Percentiles rank a stretch among this genome's conserved stretches.
These are phyloP conservation scores for Microctenopoma stevenorrisi DNA, from an alignment of 2,797 vertebrate genomes.

Conservation along the genomic window DNA sequence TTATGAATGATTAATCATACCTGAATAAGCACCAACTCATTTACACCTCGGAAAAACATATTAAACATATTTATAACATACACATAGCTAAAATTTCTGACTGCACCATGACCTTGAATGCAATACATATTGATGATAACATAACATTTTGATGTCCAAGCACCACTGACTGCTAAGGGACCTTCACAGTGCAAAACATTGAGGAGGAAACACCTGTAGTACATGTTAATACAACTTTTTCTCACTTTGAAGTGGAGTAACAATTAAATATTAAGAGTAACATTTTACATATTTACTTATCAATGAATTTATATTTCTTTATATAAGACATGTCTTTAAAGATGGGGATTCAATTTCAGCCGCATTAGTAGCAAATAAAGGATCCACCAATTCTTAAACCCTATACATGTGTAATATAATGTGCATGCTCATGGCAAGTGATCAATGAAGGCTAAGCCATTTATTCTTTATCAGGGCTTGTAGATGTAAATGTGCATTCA, in stretches of 20 bases:
- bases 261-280: background rate
- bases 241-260: background rate
- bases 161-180: too few relatives aligned
- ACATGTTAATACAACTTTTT: too few relatives aligned
- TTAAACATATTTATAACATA: too few relatives aligned
- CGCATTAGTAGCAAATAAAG: background rate
- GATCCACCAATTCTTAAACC: background rate
- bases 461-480: constrained; percentile 8
- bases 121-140: too few relatives aligned
- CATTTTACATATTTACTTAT: too few relatives aligned
- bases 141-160: too few relatives aligned
- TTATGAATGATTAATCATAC: background rate
- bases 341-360: background rate
- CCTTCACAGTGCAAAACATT: too few relatives aligned
- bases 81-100: constrained; percentile 1
- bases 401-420: constrained; percentile 20
- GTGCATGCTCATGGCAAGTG: constrained; percentile 6
- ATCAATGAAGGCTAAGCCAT: background rate
- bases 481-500: constrained; percentile 24
- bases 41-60: too few relatives aligned
- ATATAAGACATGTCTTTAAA: background rate
- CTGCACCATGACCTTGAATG: too few relatives aligned
- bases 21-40: background rate
- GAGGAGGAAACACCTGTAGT: too few relatives aligned
- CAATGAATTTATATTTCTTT: background rate